Evolutionary conservation across 2,797 vertebrate species (phyloP).

Genomic region (Melanotaenia trifasciata): DNA sequence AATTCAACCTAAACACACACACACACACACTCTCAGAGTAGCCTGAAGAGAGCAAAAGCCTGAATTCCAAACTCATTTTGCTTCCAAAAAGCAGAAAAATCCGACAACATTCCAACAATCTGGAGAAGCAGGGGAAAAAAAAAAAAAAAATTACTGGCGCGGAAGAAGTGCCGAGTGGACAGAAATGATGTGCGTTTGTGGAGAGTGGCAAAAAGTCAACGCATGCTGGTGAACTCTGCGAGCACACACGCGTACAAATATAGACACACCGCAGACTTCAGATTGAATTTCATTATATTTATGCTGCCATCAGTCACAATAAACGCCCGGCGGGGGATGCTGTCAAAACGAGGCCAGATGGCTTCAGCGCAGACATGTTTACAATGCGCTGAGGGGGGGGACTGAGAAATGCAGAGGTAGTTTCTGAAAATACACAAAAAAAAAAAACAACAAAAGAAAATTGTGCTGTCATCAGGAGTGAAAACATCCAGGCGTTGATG

Average conservation of each 20-base stretch:
- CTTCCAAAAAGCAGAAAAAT: constrained; percentile 69
- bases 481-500: not conserved
- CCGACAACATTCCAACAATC: constrained; percentile 69
- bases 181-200: constrained; percentile 45
- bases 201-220: constrained; percentile 58
- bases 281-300: constrained; percentile 61
- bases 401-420: constrained; percentile 3
- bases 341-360: constrained; percentile 35
- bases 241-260: constrained; percentile 38
- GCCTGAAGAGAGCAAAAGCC: constrained; percentile 47
- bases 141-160: constrained; percentile 56
- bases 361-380: constrained; percentile 22
- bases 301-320: constrained; percentile 63
- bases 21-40: constrained; percentile 19
- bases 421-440: constrained; percentile 27
- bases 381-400: constrained; percentile 8
- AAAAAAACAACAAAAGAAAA: constrained; percentile 5
- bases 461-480: constrained; percentile 2
- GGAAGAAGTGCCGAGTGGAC: constrained; percentile 67
- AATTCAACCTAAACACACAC: constrained; percentile 45
- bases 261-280: constrained; percentile 50
- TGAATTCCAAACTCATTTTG: constrained; percentile 58
- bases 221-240: constrained; percentile 54
- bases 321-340: constrained; percentile 28
- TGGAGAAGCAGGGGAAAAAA: constrained; percentile 25